A percentile compares a stretch with the other conserved stretches of the same genome.
Evolutionary conservation across 2,113 vertebrate genomes (phyloP).

Genomic region (Austrofundulus limnaeus): DNA sequence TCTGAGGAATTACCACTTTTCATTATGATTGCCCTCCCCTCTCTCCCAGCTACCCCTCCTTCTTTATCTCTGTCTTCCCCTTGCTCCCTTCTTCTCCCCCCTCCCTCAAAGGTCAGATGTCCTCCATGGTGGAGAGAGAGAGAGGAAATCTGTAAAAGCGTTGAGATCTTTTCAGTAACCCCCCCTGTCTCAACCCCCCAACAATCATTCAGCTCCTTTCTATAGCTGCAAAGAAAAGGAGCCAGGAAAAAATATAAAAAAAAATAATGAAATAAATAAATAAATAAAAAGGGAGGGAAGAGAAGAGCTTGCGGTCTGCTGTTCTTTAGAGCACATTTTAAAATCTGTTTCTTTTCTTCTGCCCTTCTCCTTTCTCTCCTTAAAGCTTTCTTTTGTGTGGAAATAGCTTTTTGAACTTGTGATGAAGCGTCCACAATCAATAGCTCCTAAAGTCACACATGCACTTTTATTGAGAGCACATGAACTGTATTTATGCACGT

Average conservation of each 20-base stretch:
- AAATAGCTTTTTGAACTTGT: constrained; percentile 76
- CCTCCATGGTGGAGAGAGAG: constrained; percentile 90
- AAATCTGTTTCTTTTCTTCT: constrained; percentile 73
- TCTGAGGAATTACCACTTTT: constrained; percentile 79
- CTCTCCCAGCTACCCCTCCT: constrained; percentile 58
- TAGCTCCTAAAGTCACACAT: constrained; percentile 44
- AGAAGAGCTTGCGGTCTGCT: constrained; percentile 68
- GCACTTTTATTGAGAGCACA: constrained; percentile 3
- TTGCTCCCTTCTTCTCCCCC: constrained; percentile 67
- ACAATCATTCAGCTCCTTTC: constrained; percentile 90
- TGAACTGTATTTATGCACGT: constrained; percentile 4
- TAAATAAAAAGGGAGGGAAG: constrained; percentile 50
- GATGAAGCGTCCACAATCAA: constrained; percentile 57
- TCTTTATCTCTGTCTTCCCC: constrained; percentile 68
- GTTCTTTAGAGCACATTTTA: constrained; percentile 75
- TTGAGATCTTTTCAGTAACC: constrained; percentile 89
- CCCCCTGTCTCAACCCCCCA: constrained; percentile 69
- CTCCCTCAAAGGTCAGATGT: constrained; percentile 98
- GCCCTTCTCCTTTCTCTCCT: constrained; percentile 64
- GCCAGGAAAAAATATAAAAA: constrained; percentile 44
- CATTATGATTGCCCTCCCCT: constrained; percentile 72
- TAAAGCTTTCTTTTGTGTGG: constrained; percentile 75
- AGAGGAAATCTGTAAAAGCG: constrained; percentile 87
- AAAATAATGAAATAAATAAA: too few species aligned
- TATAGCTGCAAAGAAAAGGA: constrained; percentile 73